phyloP scores from a whole-genome alignment of 1,140 invertebrate genomes.

The Drosophila rufa region DNA sequence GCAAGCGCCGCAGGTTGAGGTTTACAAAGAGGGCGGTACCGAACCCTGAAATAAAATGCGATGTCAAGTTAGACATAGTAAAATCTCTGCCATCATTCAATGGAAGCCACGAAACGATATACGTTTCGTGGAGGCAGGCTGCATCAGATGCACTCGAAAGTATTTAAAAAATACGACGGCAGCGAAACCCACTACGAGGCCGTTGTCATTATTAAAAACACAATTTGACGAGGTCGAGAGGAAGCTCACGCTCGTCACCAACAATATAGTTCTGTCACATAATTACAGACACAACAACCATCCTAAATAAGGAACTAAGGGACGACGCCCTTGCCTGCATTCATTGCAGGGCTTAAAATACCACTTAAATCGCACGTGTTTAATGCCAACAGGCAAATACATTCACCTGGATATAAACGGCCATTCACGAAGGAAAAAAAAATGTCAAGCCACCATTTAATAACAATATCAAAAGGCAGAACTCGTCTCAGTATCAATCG shows the following conservation, averaged over 20 bases:
- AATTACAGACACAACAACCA: not conserved
- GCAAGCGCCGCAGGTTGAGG: constrained; percentile 10
- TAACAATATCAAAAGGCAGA: constrained; percentile 17
- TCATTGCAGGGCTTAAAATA: constrained; percentile 6
- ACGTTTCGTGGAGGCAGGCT: constrained; percentile 12
- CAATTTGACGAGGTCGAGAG: not conserved
- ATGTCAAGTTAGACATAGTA: constrained; percentile 22
- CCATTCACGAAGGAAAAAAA: too few relatives aligned
- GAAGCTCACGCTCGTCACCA: not conserved
- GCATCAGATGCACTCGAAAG: constrained; percentile 13
- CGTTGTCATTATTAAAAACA: constrained; percentile 12
- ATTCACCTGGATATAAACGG: too few relatives aligned
- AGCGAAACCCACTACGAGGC: constrained; percentile 14
- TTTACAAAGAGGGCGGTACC: constrained; percentile 1
- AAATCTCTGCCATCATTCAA: constrained; percentile 24
- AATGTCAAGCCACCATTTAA: constrained; percentile 16
- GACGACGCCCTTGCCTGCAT: constrained; percentile 2
- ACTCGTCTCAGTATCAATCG: constrained; percentile 15
- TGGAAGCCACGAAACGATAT: constrained; percentile 14
- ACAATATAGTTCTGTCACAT: not conserved
- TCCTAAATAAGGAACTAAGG: constrained; percentile 15
- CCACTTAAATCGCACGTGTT: not conserved
- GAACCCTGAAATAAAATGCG: constrained; percentile 13
- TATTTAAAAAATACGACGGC: constrained; percentile 9
- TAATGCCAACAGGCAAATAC: too few relatives aligned